Base-by-base conservation (phyloP, 2,888 invertebrate species). In the Xylota sylvarum region DNA sequence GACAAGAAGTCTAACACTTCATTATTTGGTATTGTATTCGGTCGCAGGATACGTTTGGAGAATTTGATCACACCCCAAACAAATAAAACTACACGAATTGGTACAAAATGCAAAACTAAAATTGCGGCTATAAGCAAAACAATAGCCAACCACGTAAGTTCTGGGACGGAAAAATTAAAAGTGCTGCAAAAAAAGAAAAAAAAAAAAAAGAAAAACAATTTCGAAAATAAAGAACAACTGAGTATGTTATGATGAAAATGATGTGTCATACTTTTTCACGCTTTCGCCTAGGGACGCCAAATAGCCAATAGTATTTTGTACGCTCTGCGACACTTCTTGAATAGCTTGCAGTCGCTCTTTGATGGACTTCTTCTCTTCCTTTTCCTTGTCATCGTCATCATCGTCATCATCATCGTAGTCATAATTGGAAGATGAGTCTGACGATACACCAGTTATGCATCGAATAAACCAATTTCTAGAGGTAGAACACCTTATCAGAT, bases 61-160 rank as follows among this genome's bases (percentile, higher is more conserved):
- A 99, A 99, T 93, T 99, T 99, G 93, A 98, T 98, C 78, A 98
- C 90, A 89, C 99, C 99, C 98, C 98, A 99, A 17, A 96, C 94
- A 94, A 99, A 95, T 67, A 99, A 94, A 58, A 99, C 94, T 92
- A 96, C 97, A 90, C 98, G 94, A 67, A 98, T 93, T 46, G 99
- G 98, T 90, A 99, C 95, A 88, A 96, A 94, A 91, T 98, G 99
- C 17, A 99, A 93, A 9, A 99, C 95, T 67, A 97, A 88, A 89
- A 96, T 95, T 10, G 95, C 97, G 62, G 95, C 93, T 79, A 95
- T 91, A 67, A 98, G 93, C 89, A 97, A 94, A 48, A 96, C 93
- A 89, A 98, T 96, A 17, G 98, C 98, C 92, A 99, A 94, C 94
- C 97, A 97, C 90, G 98, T 98, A 89, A 99, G 93, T 94, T 98